These are phyloP conservation scores for Ichneumon xanthorius DNA, from an alignment of 2,888 invertebrate species.

Conservation along the genomic window DNA sequence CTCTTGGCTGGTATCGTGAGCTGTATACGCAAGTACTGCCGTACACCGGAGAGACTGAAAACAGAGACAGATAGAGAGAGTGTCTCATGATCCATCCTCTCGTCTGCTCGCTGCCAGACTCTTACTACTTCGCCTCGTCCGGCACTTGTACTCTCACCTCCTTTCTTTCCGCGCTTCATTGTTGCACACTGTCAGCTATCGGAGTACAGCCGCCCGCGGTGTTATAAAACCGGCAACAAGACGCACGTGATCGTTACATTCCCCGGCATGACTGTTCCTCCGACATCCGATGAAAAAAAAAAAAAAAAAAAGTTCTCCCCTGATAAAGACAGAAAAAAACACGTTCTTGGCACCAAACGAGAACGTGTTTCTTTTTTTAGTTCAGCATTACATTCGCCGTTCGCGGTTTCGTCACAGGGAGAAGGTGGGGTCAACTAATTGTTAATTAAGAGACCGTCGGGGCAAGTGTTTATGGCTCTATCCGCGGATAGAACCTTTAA, in stretches of 20 bases:
- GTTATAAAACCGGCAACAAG: constrained; percentile 42
- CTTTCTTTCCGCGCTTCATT: constrained; percentile 66
- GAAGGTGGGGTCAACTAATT: background rate
- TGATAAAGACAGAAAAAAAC: constrained; percentile 4
- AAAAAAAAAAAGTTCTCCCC: constrained; percentile 18
- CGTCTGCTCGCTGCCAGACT: constrained; percentile 56
- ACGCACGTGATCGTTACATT: constrained; percentile 54
- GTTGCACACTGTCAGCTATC: constrained; percentile 42
- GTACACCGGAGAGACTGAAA: constrained; percentile 3
- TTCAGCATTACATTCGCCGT: constrained; percentile 34
- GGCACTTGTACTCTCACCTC: constrained; percentile 61
- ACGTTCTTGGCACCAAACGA: background rate
- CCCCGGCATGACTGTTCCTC: constrained; percentile 5
- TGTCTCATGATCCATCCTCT: constrained; percentile 25
- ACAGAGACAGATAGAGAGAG: background rate
- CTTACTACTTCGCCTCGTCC: constrained; percentile 54
- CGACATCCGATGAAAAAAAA: background rate
- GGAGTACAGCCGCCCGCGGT: background rate
- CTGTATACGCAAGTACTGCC: background rate
- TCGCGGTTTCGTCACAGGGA: constrained; percentile 29
- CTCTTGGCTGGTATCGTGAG: constrained; percentile 18
- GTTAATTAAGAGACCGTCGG: background rate
- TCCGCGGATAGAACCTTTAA: background rate
- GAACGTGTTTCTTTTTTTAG: constrained; percentile 25
- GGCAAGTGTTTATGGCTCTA: background rate